Evolutionary conservation across 92 coral and sea anemone genomes (phyloP).

Genomic region (Parazoanthus darwini): DNA sequence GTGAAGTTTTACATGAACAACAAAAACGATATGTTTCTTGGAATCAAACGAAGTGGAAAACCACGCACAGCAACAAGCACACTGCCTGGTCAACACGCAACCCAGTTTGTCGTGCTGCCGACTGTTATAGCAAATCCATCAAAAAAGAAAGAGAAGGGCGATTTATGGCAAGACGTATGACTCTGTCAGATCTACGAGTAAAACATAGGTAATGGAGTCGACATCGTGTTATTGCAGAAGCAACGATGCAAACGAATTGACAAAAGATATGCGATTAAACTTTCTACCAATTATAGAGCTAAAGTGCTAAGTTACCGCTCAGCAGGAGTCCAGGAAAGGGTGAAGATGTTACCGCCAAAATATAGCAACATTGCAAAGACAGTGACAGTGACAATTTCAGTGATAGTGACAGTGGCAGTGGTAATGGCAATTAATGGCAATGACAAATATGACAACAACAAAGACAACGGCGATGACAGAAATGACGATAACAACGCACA

Average conservation of each 20-base stretch:
- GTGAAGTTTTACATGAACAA: conserved; percentile 45
- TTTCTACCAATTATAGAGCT: neutral
- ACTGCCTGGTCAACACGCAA: conserved; percentile 52
- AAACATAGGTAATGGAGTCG: neutral
- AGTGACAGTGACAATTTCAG: neutral
- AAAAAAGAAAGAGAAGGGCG: neutral
- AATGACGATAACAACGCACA: too few relatives aligned
- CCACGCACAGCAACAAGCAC: conserved; percentile 44
- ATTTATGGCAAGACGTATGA: neutral
- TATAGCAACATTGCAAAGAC: too few relatives aligned
- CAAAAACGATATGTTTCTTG: conserved; percentile 54
- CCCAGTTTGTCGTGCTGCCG: conserved; percentile 32
- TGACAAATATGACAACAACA: neutral
- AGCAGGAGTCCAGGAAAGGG: neutral
- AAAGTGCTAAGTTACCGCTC: neutral
- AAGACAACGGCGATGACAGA: neutral
- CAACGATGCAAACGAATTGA: neutral
- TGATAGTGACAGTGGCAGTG: neutral
- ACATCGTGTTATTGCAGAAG: neutral
- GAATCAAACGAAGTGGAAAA: conserved; percentile 39
- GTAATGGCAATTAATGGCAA: too few relatives aligned
- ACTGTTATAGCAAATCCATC: neutral
- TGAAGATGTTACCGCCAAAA: neutral
- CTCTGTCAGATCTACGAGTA: neutral
- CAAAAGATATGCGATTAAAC: neutral